These are phyloP conservation scores for Sebastes iracundus DNA, from an alignment of 2,797 vertebrate genomes.

Conservation along the genomic window DNA sequence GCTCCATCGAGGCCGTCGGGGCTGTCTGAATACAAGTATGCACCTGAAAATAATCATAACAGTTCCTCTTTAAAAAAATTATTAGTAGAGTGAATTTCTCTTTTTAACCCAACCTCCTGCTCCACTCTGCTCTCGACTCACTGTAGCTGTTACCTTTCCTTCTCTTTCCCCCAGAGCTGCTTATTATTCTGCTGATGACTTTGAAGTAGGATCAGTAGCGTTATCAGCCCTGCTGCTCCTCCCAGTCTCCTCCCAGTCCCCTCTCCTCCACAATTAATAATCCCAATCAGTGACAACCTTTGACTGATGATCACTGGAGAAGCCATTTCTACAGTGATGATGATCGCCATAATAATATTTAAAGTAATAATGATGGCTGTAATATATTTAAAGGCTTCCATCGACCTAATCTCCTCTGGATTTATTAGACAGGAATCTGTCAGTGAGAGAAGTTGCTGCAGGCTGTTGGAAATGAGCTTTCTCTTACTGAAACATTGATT, in stretches of 20 bases:
- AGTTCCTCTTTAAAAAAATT: too few species aligned
- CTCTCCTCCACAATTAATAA: constrained; percentile 55
- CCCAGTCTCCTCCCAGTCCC: neutral
- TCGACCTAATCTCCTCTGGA: constrained; percentile 39
- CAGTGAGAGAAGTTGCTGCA: constrained; percentile 10
- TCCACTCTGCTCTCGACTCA: neutral
- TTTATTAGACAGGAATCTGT: constrained; percentile 36
- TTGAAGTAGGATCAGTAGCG: constrained; percentile 14
- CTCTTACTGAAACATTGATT: constrained; percentile 9
- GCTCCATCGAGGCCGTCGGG: rapidly evolving
- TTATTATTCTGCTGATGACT: constrained; percentile 43
- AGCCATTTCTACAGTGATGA: constrained; percentile 22
- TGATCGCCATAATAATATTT: constrained; percentile 53
- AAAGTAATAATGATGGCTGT: constrained; percentile 50
- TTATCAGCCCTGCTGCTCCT: constrained; percentile 14
- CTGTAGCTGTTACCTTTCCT: neutral
- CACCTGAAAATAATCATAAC: too few species aligned
- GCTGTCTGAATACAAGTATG: too few species aligned
- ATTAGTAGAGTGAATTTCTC: neutral
- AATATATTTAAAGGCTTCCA: constrained; percentile 53
- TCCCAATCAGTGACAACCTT: constrained; percentile 37
- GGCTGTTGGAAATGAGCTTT: constrained; percentile 1
- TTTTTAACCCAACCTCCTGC: neutral
- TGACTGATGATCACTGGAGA: constrained; percentile 50
- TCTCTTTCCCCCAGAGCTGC: constrained; percentile 1